These are phyloP conservation scores for Apis florea DNA, from an alignment of 1,140 invertebrate genomes.

Conservation along the genomic window DNA sequence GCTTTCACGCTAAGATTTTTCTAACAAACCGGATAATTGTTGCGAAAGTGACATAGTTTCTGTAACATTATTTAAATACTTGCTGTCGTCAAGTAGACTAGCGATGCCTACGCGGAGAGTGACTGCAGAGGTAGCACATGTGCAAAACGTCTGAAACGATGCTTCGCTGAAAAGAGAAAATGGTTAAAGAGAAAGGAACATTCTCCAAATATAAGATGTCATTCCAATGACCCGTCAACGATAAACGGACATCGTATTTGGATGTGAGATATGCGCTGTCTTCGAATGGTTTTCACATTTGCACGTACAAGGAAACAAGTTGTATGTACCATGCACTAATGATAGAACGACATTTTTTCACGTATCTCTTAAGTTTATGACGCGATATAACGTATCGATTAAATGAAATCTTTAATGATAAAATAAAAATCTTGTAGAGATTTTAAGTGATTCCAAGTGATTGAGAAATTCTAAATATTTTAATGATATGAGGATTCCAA, in stretches of 20 bases:
- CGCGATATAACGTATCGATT: background rate
- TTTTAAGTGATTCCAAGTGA: background rate
- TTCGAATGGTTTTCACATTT: conserved; percentile 1
- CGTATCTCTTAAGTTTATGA: background rate
- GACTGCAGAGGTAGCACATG: background rate
- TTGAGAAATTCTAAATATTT: background rate
- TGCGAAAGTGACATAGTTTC: conserved; percentile 66
- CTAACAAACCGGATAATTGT: conserved; percentile 59
- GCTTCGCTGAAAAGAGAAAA: conserved; percentile 53
- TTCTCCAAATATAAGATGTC: conserved; percentile 33
- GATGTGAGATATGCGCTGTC: background rate
- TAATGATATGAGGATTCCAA: background rate
- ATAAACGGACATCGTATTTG: conserved; percentile 10
- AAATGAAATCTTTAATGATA: background rate
- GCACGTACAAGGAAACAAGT: conserved; percentile 17
- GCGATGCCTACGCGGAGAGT: conserved; percentile 23
- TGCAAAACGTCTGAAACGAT: background rate
- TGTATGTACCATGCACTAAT: background rate
- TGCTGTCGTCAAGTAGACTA: conserved; percentile 55
- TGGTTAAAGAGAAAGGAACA: conserved; percentile 49
- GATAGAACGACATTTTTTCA: conserved; percentile 1
- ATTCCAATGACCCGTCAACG: background rate
- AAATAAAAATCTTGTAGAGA: background rate
- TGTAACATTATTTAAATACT: conserved; percentile 62
- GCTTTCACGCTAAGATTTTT: conserved; percentile 58